These are phyloP conservation scores for Palythoa grandiflora DNA, from an alignment of 92 coral and sea anemone species.

Conservation along the genomic window DNA sequence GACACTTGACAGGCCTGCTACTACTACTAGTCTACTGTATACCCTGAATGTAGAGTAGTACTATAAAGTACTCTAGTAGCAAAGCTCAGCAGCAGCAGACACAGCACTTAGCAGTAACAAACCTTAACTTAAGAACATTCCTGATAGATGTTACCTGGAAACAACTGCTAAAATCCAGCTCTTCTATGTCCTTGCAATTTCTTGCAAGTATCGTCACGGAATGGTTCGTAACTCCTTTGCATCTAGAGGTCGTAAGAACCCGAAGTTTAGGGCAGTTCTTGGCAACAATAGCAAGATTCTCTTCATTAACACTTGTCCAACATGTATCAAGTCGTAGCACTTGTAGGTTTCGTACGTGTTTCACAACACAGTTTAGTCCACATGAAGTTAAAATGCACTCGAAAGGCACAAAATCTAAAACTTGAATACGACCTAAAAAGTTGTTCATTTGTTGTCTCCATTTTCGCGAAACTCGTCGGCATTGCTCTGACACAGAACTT, in stretches of 20 bases:
- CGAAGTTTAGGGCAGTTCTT: slow-evolving; percentile 81
- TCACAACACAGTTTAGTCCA: slow-evolving; percentile 71
- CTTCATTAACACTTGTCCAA: slow-evolving; percentile 88
- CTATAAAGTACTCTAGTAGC: too few relatives aligned
- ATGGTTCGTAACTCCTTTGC: slow-evolving; percentile 82
- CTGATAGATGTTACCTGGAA: slow-evolving; percentile 67
- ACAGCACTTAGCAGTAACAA: too few relatives aligned
- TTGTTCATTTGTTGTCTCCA: slow-evolving; percentile 63
- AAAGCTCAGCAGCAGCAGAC: too few relatives aligned
- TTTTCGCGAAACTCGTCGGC: slow-evolving; percentile 75
- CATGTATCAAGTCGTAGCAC: slow-evolving; percentile 81
- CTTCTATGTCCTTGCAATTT: slow-evolving; percentile 71
- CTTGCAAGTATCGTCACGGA: slow-evolving; percentile 68
- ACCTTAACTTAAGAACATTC: background rate
- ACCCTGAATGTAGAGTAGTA: too few relatives aligned
- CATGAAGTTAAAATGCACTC: slow-evolving; percentile 66
- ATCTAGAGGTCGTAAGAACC: slow-evolving; percentile 72
- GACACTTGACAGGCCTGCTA: too few relatives aligned
- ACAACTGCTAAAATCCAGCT: slow-evolving; percentile 88
- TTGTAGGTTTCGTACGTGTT: slow-evolving; percentile 63
- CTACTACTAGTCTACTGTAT: too few relatives aligned
- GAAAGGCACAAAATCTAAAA: slow-evolving; percentile 76
- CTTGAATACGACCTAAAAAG: slow-evolving; percentile 53
- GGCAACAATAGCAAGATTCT: slow-evolving; percentile 69
- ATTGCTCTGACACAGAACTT: background rate